These are phyloP conservation scores for Podabrus alpinus DNA, from an alignment of 2,888 invertebrate species.

Conservation along the genomic window DNA sequence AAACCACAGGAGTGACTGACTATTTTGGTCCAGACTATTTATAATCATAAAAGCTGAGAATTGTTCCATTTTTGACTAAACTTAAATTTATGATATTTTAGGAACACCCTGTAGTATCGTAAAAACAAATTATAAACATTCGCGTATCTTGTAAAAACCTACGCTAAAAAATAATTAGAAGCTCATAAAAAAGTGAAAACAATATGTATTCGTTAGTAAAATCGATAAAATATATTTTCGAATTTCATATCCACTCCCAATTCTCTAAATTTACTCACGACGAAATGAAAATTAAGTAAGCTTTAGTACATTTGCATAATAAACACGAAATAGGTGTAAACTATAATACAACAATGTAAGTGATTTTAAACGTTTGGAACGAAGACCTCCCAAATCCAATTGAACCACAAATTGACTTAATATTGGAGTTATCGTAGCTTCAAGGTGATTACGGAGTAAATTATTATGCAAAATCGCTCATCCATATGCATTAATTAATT, in stretches of 20 bases:
- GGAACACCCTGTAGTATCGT: not conserved
- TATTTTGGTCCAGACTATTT: constrained; percentile 26
- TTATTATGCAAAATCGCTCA: not conserved
- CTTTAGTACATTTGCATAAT: not conserved
- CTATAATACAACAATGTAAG: not conserved
- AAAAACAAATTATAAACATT: not conserved
- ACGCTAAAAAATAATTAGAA: not conserved
- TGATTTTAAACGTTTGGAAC: not conserved
- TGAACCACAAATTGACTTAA: too few relatives aligned
- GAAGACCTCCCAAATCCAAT: not conserved
- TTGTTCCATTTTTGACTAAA: constrained; percentile 9
- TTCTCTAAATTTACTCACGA: not conserved
- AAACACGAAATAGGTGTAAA: not conserved
- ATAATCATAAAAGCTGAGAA: constrained; percentile 18
- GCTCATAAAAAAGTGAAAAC: not conserved
- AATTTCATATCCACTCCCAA: not conserved
- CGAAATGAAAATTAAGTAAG: not conserved
- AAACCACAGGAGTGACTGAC: constrained; percentile 18
- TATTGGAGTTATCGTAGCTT: not conserved
- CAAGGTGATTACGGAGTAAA: not conserved
- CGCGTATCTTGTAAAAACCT: not conserved
- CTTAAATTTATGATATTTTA: not conserved
- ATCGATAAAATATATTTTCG: not conserved
- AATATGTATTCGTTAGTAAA: not conserved
- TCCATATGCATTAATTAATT: not conserved